Percentiles rank a stretch among this genome's conserved stretches.
phyloP scores from a whole-genome alignment of 2,888 invertebrate genomes.

The Atherix ibis region DNA sequence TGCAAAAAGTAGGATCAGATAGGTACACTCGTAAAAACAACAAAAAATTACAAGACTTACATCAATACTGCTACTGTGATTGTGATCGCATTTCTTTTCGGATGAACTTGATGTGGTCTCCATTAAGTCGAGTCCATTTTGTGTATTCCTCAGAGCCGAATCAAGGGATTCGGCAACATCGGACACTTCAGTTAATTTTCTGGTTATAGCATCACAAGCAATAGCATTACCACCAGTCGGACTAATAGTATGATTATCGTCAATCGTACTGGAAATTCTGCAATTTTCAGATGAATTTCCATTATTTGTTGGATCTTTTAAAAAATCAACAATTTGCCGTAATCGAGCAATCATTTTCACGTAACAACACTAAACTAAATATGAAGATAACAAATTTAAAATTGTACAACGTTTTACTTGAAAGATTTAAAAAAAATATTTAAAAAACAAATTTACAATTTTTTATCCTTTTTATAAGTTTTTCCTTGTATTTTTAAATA shows the following conservation, averaged over 20 bases:
- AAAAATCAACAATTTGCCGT: slow-evolving; percentile 9
- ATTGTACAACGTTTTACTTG: no score
- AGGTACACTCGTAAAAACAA: no score
- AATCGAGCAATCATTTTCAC: slow-evolving; percentile 8
- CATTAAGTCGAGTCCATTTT: slow-evolving; percentile 19
- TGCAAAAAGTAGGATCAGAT: no score
- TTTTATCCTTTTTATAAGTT: no score
- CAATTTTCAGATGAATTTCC: not conserved
- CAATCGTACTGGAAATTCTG: not conserved
- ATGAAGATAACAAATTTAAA: no score
- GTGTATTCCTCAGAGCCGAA: slow-evolving; percentile 38
- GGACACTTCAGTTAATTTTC: slow-evolving; percentile 46
- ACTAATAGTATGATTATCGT: slow-evolving; percentile 14
- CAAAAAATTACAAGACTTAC: no score
- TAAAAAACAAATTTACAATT: no score
- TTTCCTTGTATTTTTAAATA: no score
- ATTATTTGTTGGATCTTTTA: slow-evolving; percentile 6
- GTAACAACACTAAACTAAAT: no score
- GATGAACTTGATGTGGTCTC: slow-evolving; percentile 15
- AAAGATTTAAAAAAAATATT: no score
- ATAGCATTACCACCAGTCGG: slow-evolving; percentile 38
- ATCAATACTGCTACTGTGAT: slow-evolving; percentile 13
- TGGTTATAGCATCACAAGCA: slow-evolving; percentile 51
- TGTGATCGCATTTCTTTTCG: slow-evolving; percentile 22
- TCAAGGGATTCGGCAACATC: slow-evolving; percentile 51